A percentile compares a stretch with the other conserved stretches of the same genome.
Evolutionary conservation across 2,113 vertebrate genomes (phyloP).

Genomic region (Gallinago undulata): DNA sequence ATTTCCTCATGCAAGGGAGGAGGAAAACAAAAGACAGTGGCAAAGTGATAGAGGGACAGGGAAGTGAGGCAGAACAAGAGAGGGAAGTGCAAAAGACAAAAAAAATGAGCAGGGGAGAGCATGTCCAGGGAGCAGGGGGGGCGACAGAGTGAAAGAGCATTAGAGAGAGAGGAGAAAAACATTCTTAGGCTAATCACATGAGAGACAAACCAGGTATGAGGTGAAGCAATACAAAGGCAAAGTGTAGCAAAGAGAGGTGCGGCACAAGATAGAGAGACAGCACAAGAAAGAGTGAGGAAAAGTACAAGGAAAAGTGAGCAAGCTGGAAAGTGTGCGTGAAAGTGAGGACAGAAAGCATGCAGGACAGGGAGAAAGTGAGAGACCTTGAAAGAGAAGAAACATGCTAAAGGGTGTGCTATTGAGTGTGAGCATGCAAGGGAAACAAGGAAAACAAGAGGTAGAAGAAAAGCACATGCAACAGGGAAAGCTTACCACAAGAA

Average conservation of each 20-base stretch:
- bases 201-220: not conserved
- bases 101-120: accelerated
- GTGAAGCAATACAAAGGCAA: not conserved
- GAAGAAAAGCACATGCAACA: not conserved
- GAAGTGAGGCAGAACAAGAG: not conserved
- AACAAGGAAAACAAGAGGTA: not conserved
- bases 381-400: not conserved
- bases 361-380: not conserved
- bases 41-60: not conserved
- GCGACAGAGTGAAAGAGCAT: not conserved
- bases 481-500: not conserved
- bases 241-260: not conserved
- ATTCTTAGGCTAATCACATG: not conserved
- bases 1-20: not conserved
- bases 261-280: not conserved
- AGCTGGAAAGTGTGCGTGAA: not conserved
- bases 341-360: not conserved
- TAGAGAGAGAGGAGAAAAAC: not conserved
- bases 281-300: not conserved
- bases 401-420: not conserved
- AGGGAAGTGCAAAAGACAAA: not conserved
- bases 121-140: not conserved
- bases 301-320: not conserved
- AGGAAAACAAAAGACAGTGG: not conserved
- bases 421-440: not conserved